Base-by-base conservation (phyloP, 2,797 vertebrate species). In the Sebastes steindachneri region DNA sequence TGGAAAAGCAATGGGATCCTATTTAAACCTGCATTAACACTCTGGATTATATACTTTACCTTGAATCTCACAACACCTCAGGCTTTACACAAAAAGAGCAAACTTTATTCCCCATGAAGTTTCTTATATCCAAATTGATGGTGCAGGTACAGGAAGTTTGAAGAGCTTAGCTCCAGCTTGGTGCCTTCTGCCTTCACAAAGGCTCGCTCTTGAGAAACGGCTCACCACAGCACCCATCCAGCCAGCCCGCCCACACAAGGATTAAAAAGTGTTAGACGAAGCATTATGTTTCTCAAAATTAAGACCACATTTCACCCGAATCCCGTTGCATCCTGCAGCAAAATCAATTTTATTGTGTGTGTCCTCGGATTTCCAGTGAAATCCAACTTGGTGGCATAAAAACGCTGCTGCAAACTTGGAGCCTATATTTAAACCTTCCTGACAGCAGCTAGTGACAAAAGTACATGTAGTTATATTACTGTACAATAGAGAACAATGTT, bases 221-320 rank as follows among this genome's bases (percentile, higher is more conserved):
- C 68, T 77, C 77, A 81, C 79, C 73, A 78, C 54, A 80, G 71
- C 62, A 54, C 65, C 65, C 66, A 65, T 82, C 23, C 58, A 31
- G 53, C 26, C 58, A 31, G 53, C 64, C 79, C 35, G 19, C 87
- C 84, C 82, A 90, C 90, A 67, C 72, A 23, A 17, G 65, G 75
- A 89, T 84, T 90, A 83, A 75, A 83, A 88, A 65, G 79, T 77
- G 77, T 88, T 80, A 84, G 70, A 37, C 7, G 1, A 31, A 68
- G 82, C 68, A 87, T 85, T 84, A 82, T 85, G 73, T 92, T 87
- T 81, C 74, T 69, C 37, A 69, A 79, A 86, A 87, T 84, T 59
- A 89, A 77, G 64, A 80, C 67, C 76, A 80, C 68, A 77, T 77
- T 84, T 84, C 63, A 75, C 17, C 59, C 17, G 1, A 85, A 72